These are phyloP conservation scores for Cyanoderma ruficeps DNA, from an alignment of 2,113 vertebrate species.

Conservation along the genomic window DNA sequence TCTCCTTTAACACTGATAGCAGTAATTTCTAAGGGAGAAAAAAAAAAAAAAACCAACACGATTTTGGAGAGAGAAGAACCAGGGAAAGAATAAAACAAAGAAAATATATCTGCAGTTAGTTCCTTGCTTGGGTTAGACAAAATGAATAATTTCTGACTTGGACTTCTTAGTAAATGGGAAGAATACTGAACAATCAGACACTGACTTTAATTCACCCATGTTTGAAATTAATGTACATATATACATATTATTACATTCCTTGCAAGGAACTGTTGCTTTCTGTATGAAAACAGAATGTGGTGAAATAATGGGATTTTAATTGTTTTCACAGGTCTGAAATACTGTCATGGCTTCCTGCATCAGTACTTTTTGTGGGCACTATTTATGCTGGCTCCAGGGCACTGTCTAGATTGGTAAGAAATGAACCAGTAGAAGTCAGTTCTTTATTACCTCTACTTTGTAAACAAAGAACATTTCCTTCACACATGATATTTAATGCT, in stretches of 20 bases:
- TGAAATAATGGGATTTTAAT: background rate
- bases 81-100: background rate
- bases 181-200: background rate
- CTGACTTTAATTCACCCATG: background rate
- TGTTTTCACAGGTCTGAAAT: constrained; percentile 79
- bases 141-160: background rate
- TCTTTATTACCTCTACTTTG: background rate
- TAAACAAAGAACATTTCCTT: background rate
- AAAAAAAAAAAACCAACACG: background rate
- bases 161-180: background rate
- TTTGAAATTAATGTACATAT: background rate
- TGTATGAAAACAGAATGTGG: background rate
- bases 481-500: background rate
- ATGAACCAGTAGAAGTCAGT: background rate
- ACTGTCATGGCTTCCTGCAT: constrained; percentile 88
- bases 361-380: constrained; percentile 87
- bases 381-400: constrained; percentile 95
- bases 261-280: background rate
- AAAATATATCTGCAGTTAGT: background rate
- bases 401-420: constrained; percentile 87
- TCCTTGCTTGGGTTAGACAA: background rate
- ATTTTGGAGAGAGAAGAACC: background rate
- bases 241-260: background rate
- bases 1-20: background rate
- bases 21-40: background rate